Evolutionary conservation across 2,888 invertebrate genomes (phyloP), one percentile per base, ranked within the genome.

Genomic region (Diaprepes abbreviatus): DNA sequence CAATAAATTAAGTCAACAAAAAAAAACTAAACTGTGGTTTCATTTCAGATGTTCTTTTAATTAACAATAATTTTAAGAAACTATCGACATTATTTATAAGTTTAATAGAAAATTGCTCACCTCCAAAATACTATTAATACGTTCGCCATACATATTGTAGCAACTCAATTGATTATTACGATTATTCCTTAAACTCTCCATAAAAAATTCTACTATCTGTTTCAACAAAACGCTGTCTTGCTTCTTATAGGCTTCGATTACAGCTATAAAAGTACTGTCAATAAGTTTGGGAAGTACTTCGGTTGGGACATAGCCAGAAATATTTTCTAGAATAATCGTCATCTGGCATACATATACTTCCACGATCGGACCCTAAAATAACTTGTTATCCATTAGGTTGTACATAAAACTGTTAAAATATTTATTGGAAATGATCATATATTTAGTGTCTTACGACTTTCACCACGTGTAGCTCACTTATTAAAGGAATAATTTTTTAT

Each of bases 271-370:
- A 0, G 87, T 87, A 10, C 85, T 80, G 35, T 83, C 79, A 0
- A 86, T 84, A 66, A 88, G 84, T 73, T 86, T 85, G 24, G 85
- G 69, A 38, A 88, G 83, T 66, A 85, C 83, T 38, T 81, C 83
- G 65, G 85, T 83, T 0, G 87, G 85, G 50, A 88, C 83, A 48
- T 86, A 83, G 50, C 85, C 85, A 72, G 85, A 83, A 24, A 85
- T 81, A 52, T 85, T 82, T 74, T 88, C 87, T 65, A 88, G 74
- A 72, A 88, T 87, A 60, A 88, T 85, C 50, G 88, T 78, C 58
- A 88, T 78, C 76, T 88, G 88, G 74, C 86, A 87, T 16, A 87
- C 86, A 74, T 88, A 87, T 2, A 88, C 84, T 76, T 86, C 84
- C 7, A 85, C 84, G 71, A 85, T 77, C 3, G 81, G 76, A 3